phyloP scores from a whole-genome alignment of 1,140 invertebrate species.

The Pentalonia nigronervosa region DNA sequence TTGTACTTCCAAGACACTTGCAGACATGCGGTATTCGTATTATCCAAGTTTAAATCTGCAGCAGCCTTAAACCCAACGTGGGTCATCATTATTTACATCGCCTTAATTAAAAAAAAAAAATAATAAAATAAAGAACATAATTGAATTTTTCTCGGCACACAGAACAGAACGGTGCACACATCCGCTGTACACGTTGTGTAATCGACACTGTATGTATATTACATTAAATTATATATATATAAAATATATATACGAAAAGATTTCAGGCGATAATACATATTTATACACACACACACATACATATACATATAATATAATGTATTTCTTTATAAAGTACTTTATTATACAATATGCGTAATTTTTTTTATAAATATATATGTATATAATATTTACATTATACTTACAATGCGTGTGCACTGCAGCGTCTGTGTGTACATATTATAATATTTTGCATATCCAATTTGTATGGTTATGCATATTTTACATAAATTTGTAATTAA shows the following conservation, averaged over 20 bases:
- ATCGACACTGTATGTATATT: slow-evolving; percentile 5
- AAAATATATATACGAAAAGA: slow-evolving; percentile 25
- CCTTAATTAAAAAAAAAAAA: slow-evolving; percentile 1
- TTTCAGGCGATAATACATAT: slow-evolving; percentile 29
- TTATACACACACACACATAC: not conserved
- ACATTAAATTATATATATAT: not conserved
- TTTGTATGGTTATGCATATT: slow-evolving; percentile 7
- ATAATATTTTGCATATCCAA: slow-evolving; percentile 10
- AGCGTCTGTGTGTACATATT: not conserved
- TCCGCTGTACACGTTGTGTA: not conserved
- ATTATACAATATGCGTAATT: slow-evolving; percentile 27
- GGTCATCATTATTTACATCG: not conserved
- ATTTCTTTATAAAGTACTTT: slow-evolving; percentile 33
- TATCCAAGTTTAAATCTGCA: not conserved
- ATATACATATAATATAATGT: not conserved
- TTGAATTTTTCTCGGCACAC: slow-evolving; percentile 25
- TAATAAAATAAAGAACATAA: not conserved
- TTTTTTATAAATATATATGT: not conserved
- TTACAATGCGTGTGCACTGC: not conserved
- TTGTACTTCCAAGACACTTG: not conserved
- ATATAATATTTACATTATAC: too few relatives aligned
- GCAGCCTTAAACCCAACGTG: not conserved
- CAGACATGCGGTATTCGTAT: not conserved
- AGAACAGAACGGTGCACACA: not conserved
- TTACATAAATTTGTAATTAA: slow-evolving; percentile 12